Evolutionary conservation across 2,797 vertebrate species (phyloP), one percentile per base, ranked within the genome.

Genomic region (Jordanella pulchra): DNA sequence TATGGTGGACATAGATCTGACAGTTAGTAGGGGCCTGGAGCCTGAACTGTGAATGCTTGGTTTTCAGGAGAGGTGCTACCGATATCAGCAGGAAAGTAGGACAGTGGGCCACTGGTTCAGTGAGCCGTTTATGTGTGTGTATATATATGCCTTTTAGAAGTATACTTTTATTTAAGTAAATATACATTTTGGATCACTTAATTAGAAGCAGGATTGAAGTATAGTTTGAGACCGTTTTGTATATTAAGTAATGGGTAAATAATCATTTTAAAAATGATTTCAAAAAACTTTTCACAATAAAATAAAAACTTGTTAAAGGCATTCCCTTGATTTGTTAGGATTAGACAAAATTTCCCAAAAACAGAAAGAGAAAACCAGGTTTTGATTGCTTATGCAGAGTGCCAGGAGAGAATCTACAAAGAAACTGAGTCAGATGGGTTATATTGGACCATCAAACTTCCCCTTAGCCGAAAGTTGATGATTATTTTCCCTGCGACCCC

Each of bases 41-140:
- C 69, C 69, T 80, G 65, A 77, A 71, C 73, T 67, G 2, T 79
- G 78, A 71, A 69, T 77, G 81, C 72, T 58, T 75, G 76, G 80
- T 83, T 77, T 39, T 32, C 47, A 76, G 68, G 65, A 73, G 80
- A 75, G 68, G 84, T 82, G 78, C 64, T 77, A 64, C 51, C 71
- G 84, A 54, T 89, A 84, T 87, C 86, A 87, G 79, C 32, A 68
- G 60, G 73, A 89, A 92, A 91, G 84, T 92, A 81, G 91, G 89
- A 90, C 89, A 91, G 86, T 92, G 87, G 86, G 89, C 83, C 91
- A 89, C 64, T 84, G 77, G 86, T 76, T 82, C 85, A 84, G 58
- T 51, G 12, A 69, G 72, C 51, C 72, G 61, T 35, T 71, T 42
- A 23, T 25, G 12, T 55, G 1, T 12, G 25, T 25, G 1, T 25